These are phyloP conservation scores for Caenorhabditis sulstoni DNA, from an alignment of 2,888 invertebrate genomes.

Conservation along the genomic window DNA sequence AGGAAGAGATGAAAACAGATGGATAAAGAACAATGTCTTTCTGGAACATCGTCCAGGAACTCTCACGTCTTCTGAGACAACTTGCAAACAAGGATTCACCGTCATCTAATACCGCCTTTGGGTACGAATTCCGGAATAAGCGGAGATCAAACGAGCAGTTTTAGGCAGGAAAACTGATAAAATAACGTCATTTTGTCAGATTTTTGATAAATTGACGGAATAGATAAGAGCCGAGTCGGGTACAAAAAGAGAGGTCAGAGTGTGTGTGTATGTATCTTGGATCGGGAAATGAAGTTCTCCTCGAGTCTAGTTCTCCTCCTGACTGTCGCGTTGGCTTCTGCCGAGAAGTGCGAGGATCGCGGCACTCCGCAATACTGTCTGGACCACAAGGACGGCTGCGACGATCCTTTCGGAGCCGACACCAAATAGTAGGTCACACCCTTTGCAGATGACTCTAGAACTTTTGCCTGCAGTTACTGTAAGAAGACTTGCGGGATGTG, in stretches of 20 bases:
- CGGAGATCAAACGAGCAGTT: conserved; percentile 30
- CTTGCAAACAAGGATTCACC: too few species aligned
- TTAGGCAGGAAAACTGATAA: conserved; percentile 18
- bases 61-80: too few species aligned
- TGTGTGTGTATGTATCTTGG: conserved; percentile 2
- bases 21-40: too few species aligned
- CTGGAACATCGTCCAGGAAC: too few species aligned
- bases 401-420: conserved; percentile 21
- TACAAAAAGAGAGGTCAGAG: conserved; percentile 8
- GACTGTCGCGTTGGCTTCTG: neutral
- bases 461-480: conserved; percentile 19
- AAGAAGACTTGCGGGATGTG: conserved; percentile 35
- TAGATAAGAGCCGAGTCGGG: conserved; percentile 1
- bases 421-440: conserved; percentile 2
- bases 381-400: conserved; percentile 25
- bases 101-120: neutral
- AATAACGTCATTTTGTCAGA: conserved; percentile 21
- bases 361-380: conserved; percentile 33
- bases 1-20: too few species aligned
- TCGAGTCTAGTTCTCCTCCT: conserved; percentile 2
- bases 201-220: conserved; percentile 11
- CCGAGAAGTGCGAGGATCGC: conserved; percentile 11
- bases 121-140: conserved; percentile 2
- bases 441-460: neutral
- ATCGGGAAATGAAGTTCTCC: conserved; percentile 8